A percentile compares a stretch with the other conserved stretches of the same genome.
Evolutionary conservation across 2,888 invertebrate genomes (phyloP).

Genomic region (Calameuta pallipes): DNA sequence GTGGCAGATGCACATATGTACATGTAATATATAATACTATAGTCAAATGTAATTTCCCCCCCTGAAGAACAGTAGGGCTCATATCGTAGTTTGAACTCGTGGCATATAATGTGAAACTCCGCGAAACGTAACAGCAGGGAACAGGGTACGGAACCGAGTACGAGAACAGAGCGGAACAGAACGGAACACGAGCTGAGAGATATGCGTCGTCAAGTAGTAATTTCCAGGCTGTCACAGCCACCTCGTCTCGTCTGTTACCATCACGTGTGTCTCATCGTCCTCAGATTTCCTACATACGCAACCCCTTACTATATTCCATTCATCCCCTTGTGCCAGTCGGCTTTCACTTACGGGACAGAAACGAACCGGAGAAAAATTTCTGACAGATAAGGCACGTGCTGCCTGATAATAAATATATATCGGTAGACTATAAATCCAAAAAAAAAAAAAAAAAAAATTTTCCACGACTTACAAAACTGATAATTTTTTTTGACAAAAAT

Average conservation of each 20-base stretch:
- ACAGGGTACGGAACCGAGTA: neutral
- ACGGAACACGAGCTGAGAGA: constrained; percentile 10
- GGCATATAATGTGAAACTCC: neutral
- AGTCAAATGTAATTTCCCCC: constrained; percentile 35
- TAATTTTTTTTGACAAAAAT: no score
- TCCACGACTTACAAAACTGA: no score
- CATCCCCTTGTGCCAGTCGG: no score
- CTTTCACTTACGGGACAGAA: no score
- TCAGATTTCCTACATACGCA: neutral
- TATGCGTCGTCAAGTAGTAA: constrained; percentile 49
- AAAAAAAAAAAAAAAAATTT: no score
- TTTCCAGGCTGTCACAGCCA: constrained; percentile 59
- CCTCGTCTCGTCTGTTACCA: constrained; percentile 16
- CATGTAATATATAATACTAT: neutral
- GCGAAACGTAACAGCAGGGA: neutral
- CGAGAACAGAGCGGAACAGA: constrained; percentile 1
- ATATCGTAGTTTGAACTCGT: neutral
- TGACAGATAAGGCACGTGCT: no score
- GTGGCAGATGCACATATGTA: no score
- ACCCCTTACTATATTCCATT: neutral
- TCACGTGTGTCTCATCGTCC: constrained; percentile 13
- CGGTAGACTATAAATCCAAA: accelerated
- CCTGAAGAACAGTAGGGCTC: neutral
- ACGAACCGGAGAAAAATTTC: no score
- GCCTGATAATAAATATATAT: no score